Base-by-base conservation (phyloP, 2,797 vertebrate genomes). In the Siniperca undulata region DNA sequence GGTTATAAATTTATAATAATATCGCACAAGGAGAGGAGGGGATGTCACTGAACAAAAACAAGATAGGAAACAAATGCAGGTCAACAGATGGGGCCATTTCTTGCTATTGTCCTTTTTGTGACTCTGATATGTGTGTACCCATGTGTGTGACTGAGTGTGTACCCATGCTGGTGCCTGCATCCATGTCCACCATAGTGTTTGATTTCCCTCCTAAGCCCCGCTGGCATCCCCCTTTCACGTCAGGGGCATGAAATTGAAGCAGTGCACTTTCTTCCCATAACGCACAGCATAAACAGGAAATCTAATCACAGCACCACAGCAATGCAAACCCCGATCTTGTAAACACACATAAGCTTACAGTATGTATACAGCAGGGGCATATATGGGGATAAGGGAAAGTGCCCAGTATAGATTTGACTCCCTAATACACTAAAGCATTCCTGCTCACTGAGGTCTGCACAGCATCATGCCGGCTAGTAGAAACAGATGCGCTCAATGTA, bases 401-500 rank as follows among this genome's bases (percentile, higher is more conserved):
- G 65, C 71, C 78, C 83, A 62, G 83, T 90, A 85, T 89, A 87
- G 68, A 87, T 84, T 71, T 78, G 84, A 67, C 85, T 91, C 60
- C 64, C 27, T 16, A 59, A 90, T 86, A 92, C 81, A 88, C 79
- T 88, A 82, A 89, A 90, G 89, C 87, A 92, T 93, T 94, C 91
- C 88, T 92, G 80, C 81, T 83, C 56, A 60, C 82, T 88, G 87
- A 93, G 86, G 89, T 91, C 92, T 94, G 90, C 81, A 66, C 82
- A 87, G 77, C 77, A 91, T 93, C 91, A 86, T 27, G 5, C 7
- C 1, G 58, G 8, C 77, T 89, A 91, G 86, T 90, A 83, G 86
- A 95, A 94, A 92, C 92, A 95, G 90, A 94, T 93, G 91, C 80
- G 36, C 82, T 84, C 3, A n/a, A 86, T 59, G 77, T 72, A 83